Percentiles rank a stretch among this genome's conserved stretches.
These are phyloP conservation scores for Oophaga sylvatica DNA, from an alignment of 2,797 vertebrate genomes.

Conservation along the genomic window DNA sequence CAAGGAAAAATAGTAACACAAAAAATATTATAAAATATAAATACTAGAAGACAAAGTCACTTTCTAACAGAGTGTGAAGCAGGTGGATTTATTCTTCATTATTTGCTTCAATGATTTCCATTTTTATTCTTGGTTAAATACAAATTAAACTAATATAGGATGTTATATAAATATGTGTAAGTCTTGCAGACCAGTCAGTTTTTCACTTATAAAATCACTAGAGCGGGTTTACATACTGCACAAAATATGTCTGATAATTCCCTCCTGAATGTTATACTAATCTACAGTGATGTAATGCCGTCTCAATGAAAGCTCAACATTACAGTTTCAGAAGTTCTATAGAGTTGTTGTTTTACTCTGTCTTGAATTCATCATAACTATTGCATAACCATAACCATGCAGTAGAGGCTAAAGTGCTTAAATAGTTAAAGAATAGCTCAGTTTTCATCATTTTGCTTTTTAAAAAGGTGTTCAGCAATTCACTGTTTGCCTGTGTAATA, in stretches of 20 bases:
- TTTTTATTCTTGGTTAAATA: too few relatives aligned
- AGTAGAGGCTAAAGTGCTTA: not conserved
- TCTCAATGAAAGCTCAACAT: not conserved
- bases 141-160: too few relatives aligned
- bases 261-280: not conserved
- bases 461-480: not conserved
- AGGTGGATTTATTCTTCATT: too few relatives aligned
- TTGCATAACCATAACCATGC: not conserved
- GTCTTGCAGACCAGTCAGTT: too few relatives aligned
- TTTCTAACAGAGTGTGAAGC: too few relatives aligned
- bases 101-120: too few relatives aligned
- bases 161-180: too few relatives aligned
- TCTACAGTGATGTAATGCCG: not conserved
- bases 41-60: too few relatives aligned
- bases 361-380: not conserved
- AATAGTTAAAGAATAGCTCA: not conserved
- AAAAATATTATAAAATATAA: too few relatives aligned
- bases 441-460: not conserved
- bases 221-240: not conserved
- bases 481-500: too few relatives aligned
- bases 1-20: too few relatives aligned
- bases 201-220: not conserved
- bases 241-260: not conserved
- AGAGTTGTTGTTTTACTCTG: not conserved
- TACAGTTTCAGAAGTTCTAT: not conserved